These are phyloP conservation scores for Aythya fuligula DNA, from an alignment of 2,797 vertebrate species.

Conservation along the genomic window DNA sequence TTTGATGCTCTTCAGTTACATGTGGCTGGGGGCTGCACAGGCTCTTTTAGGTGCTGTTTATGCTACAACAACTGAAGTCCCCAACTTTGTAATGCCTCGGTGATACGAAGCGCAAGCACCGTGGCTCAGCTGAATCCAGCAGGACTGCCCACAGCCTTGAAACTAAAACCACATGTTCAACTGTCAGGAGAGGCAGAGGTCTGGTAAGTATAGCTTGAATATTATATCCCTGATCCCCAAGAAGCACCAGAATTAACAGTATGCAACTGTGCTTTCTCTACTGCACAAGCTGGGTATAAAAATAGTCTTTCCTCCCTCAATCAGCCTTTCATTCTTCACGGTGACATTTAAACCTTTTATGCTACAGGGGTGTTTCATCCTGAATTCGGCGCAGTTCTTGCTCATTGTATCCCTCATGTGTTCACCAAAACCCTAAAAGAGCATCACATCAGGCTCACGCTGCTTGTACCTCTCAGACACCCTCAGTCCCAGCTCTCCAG, in stretches of 20 bases:
- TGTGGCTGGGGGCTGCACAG: neutral
- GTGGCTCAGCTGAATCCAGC: neutral
- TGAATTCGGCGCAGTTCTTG: neutral
- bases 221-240: neutral
- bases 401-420: neutral
- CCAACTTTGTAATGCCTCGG: neutral
- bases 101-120: neutral
- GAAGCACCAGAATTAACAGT: neutral
- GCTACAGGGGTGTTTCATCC: neutral
- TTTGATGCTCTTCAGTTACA: neutral
- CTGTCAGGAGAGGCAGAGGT: neutral
- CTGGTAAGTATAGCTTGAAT: neutral
- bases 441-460: neutral
- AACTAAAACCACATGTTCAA: neutral
- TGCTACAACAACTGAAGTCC: neutral
- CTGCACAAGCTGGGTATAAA: neutral
- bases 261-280: neutral
- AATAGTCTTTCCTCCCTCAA: constrained; percentile 16
- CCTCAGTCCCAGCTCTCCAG: neutral
- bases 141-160: neutral
- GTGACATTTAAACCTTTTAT: neutral
- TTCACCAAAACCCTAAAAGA: neutral
- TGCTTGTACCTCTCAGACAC: neutral
- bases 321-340: neutral
- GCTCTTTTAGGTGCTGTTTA: neutral